A percentile compares a stretch with the other conserved stretches of the same genome.
These are phyloP conservation scores for Empidonax alnorum DNA, from an alignment of 2,113 vertebrate genomes.

Conservation along the genomic window DNA sequence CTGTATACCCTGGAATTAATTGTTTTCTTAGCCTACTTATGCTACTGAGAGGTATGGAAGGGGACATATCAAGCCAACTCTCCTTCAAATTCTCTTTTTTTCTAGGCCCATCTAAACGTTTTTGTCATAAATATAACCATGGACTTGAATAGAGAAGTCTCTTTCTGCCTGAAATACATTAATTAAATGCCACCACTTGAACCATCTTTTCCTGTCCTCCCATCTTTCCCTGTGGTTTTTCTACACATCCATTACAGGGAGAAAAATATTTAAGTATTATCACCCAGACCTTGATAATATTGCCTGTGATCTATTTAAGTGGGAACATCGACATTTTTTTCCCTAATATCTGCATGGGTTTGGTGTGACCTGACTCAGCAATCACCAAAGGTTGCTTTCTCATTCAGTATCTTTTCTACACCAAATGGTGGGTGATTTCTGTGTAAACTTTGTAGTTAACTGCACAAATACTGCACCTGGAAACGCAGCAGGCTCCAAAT, in stretches of 20 bases:
- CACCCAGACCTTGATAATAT: neutral
- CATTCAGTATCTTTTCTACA: neutral
- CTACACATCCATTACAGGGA: neutral
- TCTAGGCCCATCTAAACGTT: neutral
- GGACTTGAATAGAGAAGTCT: neutral
- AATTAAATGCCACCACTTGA: neutral
- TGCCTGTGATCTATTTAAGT: neutral
- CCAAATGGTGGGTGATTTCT: neutral
- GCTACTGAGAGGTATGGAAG: neutral
- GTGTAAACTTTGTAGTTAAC: neutral
- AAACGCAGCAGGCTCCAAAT: neutral
- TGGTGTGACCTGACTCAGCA: neutral
- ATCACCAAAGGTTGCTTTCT: neutral
- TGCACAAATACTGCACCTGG: neutral
- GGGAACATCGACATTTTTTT: neutral
- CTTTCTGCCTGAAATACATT: neutral
- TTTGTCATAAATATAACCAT: rapidly evolving
- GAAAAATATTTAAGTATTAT: neutral
- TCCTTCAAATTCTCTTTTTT: neutral
- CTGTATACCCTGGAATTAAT: neutral
- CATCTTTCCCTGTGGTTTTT: neutral
- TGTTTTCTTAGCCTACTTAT: neutral
- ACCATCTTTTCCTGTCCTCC: neutral
- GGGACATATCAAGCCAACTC: neutral
- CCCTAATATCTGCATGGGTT: neutral